These are phyloP conservation scores for Panthera uncia DNA, from an alignment of 2,113 vertebrate species.

Conservation along the genomic window DNA sequence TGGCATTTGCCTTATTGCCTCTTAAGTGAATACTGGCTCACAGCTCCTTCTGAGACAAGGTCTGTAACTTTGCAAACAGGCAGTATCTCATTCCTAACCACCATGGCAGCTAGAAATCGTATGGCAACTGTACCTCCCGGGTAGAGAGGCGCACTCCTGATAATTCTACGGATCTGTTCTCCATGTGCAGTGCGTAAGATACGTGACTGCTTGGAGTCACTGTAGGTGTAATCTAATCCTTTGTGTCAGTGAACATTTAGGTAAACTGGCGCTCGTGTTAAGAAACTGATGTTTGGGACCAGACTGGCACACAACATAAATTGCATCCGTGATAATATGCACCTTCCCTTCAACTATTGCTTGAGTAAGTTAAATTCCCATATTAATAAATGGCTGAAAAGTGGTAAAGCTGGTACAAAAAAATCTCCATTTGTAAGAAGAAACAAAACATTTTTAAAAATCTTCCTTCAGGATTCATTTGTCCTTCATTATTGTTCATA, in stretches of 20 bases:
- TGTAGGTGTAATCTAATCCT: conserved; percentile 90
- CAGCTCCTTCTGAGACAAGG: conserved; percentile 79
- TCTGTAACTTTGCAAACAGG: conserved; percentile 79
- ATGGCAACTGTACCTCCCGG: conserved; percentile 62
- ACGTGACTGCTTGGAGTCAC: conserved; percentile 80
- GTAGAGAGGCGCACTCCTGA: conserved; percentile 72
- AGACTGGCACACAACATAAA: conserved; percentile 96
- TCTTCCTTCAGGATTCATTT: conserved; percentile 90
- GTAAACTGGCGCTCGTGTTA: conserved; percentile 88
- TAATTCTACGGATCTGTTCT: conserved; percentile 73
- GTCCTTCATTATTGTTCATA: conserved; percentile 92
- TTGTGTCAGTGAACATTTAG: conserved; percentile 88
- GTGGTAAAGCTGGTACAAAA: conserved; percentile 98
- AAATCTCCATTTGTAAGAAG: conserved; percentile 93
- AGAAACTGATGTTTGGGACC: conserved; percentile 88
- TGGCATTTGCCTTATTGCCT: conserved; percentile 84
- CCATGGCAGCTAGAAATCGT: conserved; percentile 81
- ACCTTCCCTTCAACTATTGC: conserved; percentile 96
- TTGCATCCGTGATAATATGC: conserved; percentile 97
- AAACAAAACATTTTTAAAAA: conserved; percentile 92
- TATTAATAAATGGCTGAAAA: conserved; percentile 96
- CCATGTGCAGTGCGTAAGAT: conserved; percentile 67
- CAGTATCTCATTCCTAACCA: conserved; percentile 79
- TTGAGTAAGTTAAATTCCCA: conserved; percentile 96
- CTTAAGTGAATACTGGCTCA: conserved; percentile 79